Percentiles rank a stretch among this genome's conserved stretches.
Evolutionary conservation across 2,797 vertebrate species (phyloP).

Genomic region (Neostethus bicornis): DNA sequence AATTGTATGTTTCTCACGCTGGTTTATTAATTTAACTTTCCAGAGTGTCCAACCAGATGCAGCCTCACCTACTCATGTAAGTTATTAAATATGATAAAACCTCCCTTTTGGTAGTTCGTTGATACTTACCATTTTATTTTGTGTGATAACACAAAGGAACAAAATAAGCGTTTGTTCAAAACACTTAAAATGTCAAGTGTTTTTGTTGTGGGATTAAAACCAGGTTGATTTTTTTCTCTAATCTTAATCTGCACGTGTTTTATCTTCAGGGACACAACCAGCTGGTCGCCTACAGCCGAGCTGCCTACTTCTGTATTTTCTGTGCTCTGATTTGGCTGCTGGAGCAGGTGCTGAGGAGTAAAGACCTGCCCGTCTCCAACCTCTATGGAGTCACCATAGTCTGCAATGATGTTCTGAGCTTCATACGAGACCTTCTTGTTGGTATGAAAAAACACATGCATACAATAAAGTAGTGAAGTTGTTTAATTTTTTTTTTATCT

Average conservation of each 20-base stretch:
- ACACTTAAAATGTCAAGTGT: no score
- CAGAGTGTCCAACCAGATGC: slow-evolving; percentile 98
- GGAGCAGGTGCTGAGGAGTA: slow-evolving; percentile 86
- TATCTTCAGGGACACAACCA: slow-evolving; percentile 92
- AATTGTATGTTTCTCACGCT: background rate
- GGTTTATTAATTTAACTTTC: slow-evolving; percentile 67
- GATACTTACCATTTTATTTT: no score
- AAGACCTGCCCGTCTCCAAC: slow-evolving; percentile 83
- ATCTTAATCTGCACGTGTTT: slow-evolving; percentile 4
- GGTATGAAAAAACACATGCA: slow-evolving; percentile 75
- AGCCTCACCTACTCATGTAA: slow-evolving; percentile 96
- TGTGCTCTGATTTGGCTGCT: slow-evolving; percentile 95
- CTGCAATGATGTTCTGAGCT: slow-evolving; percentile 83
- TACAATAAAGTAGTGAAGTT: no score
- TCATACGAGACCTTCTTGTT: slow-evolving; percentile 86
- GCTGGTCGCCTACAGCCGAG: slow-evolving; percentile 94
- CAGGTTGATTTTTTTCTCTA: background rate
- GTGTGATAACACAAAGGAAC: no score
- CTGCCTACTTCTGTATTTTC: slow-evolving; percentile 95
- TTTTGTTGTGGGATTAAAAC: background rate
- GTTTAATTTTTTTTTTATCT: no score
- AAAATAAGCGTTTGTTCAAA: no score
- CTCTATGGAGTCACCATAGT: slow-evolving; percentile 91
- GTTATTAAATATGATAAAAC: no score
- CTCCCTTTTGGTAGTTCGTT: no score